Base-by-base conservation (phyloP, 2,797 vertebrate species). In the Anas bahamensis region DNA sequence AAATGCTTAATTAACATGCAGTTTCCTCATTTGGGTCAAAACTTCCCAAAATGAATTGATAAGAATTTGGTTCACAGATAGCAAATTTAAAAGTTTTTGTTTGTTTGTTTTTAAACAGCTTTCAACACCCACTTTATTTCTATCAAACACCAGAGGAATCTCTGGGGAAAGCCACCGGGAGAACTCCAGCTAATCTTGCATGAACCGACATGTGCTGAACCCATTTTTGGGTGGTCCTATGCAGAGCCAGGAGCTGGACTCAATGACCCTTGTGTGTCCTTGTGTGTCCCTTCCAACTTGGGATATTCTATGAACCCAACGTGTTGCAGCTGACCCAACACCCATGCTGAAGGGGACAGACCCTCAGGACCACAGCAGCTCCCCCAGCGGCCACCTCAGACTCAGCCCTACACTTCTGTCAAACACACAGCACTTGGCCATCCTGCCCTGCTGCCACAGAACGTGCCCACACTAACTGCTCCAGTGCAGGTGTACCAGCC, bases 401-500 rank as follows among this genome's bases (percentile, higher is more conserved):
- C 33, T 28, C n/a, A 14, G 52, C 41, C n/a, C 28, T 13, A 42
- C 9, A 17, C 11, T 46, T 15, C 13, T 28, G 12, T 13, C 15
- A 18, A 44, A 29, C 29, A 23, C 24, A 37, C 39, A 13, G 18
- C 3, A 5, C 16, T 24, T 44, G 42, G 9, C 42, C 15, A 68
- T 29, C 7, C 16, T 48, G 1, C 12, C 6, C 9, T 64, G n/a
- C 3, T 2, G 11, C 35, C 48, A 69, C 16, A 14, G 6, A 60
- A 6, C 4, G 9, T 1, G 2, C 3, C 26, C 24, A n/a, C 28
- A 28, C 5, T 22, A 15, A 2, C 3, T 5, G 9, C 3, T 42
- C 2, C 1, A 63, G 42, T 11, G n/a, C 13, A 33, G 1, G 3
- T 1, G 2, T 17, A 21, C 17, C 23, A 22, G n/a, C 28, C 31